Evolutionary conservation across 1,140 invertebrate species (phyloP).

Genomic region (Drosophila paulistorum): DNA sequence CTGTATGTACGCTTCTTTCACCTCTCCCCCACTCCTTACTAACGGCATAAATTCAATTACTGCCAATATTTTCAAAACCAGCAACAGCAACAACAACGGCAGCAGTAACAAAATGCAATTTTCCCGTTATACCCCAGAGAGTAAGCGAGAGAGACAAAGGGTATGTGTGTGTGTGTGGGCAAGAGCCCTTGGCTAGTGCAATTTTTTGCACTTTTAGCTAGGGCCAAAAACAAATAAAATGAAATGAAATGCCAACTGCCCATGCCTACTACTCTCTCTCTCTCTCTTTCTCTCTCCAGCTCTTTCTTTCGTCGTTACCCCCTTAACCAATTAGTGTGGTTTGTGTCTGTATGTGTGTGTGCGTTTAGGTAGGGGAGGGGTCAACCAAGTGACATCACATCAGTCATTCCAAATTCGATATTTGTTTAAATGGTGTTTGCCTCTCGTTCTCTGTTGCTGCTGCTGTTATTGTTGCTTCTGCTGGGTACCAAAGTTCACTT

Average conservation of each 20-base stretch:
- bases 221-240: constrained; percentile 60
- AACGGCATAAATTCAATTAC: constrained; percentile 75
- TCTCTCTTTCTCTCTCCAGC: neutral
- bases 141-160: neutral
- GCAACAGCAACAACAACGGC: constrained; percentile 36
- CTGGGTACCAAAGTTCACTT: constrained; percentile 28
- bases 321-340: constrained; percentile 41
- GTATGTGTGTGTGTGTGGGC: constrained; percentile 1
- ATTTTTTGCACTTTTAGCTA: constrained; percentile 73
- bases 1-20: too few species aligned
- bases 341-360: constrained; percentile 1
- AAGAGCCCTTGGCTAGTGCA: constrained; percentile 41
- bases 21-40: constrained; percentile 2
- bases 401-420: constrained; percentile 53
- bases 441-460: neutral
- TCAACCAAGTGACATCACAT: constrained; percentile 53
- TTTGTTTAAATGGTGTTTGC: constrained; percentile 37
- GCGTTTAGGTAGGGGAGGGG: constrained; percentile 6
- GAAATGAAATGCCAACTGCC: constrained; percentile 41
- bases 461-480: constrained; percentile 29
- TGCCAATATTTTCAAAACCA: constrained; percentile 67
- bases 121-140: constrained; percentile 59
- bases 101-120: constrained; percentile 63
- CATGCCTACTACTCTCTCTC: neutral
- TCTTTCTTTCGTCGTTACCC: neutral